phyloP scores from a whole-genome alignment of 64 coral and sea anemone species.

The Montipora cactus region DNA sequence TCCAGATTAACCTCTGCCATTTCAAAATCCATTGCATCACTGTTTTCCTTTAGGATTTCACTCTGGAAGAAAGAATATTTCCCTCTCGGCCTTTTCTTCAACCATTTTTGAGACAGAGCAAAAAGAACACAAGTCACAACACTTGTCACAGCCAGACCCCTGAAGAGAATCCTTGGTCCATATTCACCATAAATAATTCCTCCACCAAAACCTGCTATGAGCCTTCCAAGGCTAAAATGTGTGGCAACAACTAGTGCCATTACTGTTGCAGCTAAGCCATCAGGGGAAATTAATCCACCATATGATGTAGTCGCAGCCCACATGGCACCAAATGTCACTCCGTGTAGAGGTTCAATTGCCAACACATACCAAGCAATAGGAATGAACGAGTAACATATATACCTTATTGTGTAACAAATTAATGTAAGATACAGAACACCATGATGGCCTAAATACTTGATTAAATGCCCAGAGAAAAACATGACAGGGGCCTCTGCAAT shows the following conservation, averaged over 20 bases:
- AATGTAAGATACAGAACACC: constrained; percentile 68
- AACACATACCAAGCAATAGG: constrained; percentile 67
- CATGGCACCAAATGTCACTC: constrained; percentile 64
- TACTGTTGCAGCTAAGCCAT: constrained; percentile 48
- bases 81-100: not conserved
- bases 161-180: constrained; percentile 66
- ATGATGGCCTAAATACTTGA: constrained; percentile 52
- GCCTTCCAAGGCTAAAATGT: constrained; percentile 65
- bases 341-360: constrained; percentile 66
- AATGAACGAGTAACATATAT: constrained; percentile 46
- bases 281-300: constrained; percentile 44
- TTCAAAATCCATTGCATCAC: constrained; percentile 1
- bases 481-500: constrained; percentile 61
- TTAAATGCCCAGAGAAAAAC: constrained; percentile 38
- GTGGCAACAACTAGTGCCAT: constrained; percentile 44
- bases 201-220: constrained; percentile 43
- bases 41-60: not conserved
- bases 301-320: constrained; percentile 66
- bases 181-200: constrained; percentile 46
- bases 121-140: not conserved
- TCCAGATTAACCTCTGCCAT: constrained; percentile 20
- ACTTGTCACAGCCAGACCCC: constrained; percentile 34
- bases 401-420: constrained; percentile 41
- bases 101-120: constrained; percentile 10
- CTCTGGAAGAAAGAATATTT: not conserved